These are phyloP conservation scores for Chelonia mydas DNA, from an alignment of 2,797 vertebrate genomes.

Conservation along the genomic window DNA sequence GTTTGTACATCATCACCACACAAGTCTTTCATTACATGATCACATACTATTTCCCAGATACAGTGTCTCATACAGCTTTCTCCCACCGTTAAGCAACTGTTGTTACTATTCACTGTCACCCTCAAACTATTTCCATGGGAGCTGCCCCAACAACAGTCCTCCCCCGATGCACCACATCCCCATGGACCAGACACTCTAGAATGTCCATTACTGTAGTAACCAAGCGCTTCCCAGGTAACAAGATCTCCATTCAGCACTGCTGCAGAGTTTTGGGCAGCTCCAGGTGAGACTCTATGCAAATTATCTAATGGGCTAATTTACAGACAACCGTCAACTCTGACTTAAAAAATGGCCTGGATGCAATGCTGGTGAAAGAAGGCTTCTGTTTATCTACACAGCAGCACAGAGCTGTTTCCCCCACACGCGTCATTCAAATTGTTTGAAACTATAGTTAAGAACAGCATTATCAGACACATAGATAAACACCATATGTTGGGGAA, in stretches of 20 bases:
- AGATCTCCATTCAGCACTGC: neutral
- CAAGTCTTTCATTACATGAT: neutral
- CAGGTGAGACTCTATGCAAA: neutral
- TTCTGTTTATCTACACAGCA: neutral
- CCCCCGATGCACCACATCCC: neutral
- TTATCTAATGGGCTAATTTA: neutral
- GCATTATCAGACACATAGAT: no score
- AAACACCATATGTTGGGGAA: no score
- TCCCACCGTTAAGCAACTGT: neutral
- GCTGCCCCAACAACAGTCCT: neutral
- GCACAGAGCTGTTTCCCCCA: neutral
- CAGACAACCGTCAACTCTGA: neutral
- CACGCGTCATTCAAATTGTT: no score
- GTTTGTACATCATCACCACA: neutral
- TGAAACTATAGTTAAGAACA: no score
- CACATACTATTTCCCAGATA: neutral
- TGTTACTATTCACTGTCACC: neutral
- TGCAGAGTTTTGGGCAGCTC: neutral
- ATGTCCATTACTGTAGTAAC: no score
- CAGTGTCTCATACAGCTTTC: neutral
- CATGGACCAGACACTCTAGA: neutral
- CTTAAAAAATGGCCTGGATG: neutral
- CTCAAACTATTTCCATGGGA: neutral
- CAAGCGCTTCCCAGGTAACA: neutral
- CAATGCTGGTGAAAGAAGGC: neutral